Evolutionary conservation across 1,140 invertebrate species (phyloP).

Genomic region (Bathynomus jamesi): DNA sequence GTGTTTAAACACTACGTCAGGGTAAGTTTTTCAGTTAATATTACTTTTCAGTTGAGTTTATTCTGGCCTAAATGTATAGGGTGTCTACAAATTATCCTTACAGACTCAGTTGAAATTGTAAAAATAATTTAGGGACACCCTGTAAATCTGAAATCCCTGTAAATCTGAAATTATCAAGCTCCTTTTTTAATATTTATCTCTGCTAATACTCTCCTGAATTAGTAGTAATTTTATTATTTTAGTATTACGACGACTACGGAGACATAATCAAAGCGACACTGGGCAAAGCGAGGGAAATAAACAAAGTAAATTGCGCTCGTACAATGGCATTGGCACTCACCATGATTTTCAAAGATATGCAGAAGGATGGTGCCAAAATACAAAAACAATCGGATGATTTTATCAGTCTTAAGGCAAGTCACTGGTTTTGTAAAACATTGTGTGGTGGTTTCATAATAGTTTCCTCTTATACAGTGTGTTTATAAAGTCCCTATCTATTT

Average conservation of each 20-base stretch:
- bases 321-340: constrained; percentile 89
- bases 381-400: constrained; percentile 69
- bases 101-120: no score
- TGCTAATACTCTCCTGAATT: neutral
- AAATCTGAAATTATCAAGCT: no score
- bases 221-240: neutral
- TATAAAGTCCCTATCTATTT: no score
- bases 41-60: no score
- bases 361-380: constrained; percentile 51
- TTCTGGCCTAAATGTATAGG: no score
- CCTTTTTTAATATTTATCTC: no score
- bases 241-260: constrained; percentile 90
- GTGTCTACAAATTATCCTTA: no score
- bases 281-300: constrained; percentile 93
- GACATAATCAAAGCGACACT: constrained; percentile 98
- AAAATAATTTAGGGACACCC: no score
- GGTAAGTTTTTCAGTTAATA: constrained; percentile 55
- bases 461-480: no score
- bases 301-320: constrained; percentile 90
- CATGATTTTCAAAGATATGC: constrained; percentile 67
- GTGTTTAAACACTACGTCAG: constrained; percentile 97
- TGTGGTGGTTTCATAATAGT: no score
- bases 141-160: no score
- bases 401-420: constrained; percentile 74
- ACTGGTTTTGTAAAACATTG: no score